Percentiles rank a stretch among this genome's conserved stretches.
phyloP scores from a whole-genome alignment of 2,113 vertebrate species.

The Calyptomena viridis region DNA sequence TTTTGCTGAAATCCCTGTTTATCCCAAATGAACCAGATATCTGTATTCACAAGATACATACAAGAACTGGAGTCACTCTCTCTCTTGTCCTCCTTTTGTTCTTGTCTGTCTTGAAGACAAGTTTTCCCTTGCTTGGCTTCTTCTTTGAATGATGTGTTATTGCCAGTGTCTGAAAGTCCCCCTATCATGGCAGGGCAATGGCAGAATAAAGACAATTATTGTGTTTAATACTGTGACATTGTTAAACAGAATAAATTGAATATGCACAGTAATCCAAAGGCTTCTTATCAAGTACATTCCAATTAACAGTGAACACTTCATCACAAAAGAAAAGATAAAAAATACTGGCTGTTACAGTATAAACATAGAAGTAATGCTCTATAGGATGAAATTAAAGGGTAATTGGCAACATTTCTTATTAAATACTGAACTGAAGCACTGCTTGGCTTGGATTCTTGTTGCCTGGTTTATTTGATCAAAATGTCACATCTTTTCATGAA shows the following conservation, averaged over 20 bases:
- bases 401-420: not conserved
- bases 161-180: slow-evolving; percentile 89
- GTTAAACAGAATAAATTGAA: not conserved
- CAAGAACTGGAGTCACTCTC: slow-evolving; percentile 82
- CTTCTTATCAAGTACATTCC: slow-evolving; percentile 26
- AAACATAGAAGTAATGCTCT: not conserved
- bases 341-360: not conserved
- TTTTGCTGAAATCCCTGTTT: not conserved
- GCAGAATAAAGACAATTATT: not conserved
- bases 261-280: not conserved
- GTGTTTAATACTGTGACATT: slow-evolving; percentile 4
- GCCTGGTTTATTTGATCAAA: not conserved
- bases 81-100: slow-evolving; percentile 79
- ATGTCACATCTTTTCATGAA: not conserved
- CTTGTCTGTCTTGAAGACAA: slow-evolving; percentile 73
- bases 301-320: slow-evolving; percentile 32
- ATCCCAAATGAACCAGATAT: not conserved
- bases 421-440: not conserved
- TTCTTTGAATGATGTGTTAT: slow-evolving; percentile 88
- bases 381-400: not conserved
- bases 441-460: not conserved
- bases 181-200: slow-evolving; percentile 65
- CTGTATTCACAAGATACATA: slow-evolving; percentile 73
- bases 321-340: not conserved
- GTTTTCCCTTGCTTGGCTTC: slow-evolving; percentile 81